Conservation (phyloP, 2,113 vertebrate genomes). For the Cyrtonyx montezumae region DNA sequence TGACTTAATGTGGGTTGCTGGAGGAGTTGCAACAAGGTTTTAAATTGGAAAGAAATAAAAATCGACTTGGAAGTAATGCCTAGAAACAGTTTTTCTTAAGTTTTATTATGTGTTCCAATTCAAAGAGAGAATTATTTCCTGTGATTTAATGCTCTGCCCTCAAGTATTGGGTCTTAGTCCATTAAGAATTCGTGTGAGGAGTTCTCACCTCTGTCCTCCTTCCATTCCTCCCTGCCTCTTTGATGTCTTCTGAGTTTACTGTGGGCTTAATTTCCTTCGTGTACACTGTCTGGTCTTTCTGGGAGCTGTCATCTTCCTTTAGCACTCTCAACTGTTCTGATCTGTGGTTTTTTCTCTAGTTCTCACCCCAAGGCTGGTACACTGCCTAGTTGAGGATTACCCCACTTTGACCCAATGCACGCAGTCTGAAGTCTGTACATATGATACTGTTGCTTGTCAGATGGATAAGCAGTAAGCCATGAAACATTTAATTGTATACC, state of each 20-base stretch:
- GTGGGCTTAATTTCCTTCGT: neutral
- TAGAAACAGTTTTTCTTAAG: neutral
- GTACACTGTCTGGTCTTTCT: neutral
- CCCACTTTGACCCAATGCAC: neutral
- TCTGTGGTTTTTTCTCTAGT: neutral
- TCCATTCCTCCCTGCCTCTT: neutral
- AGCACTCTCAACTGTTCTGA: neutral
- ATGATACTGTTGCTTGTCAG: neutral
- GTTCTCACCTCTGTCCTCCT: neutral
- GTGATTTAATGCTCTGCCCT: neutral
- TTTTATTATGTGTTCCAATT: neutral
- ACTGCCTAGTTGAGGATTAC: neutral
- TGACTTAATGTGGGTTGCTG: neutral
- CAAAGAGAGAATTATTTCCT: neutral
- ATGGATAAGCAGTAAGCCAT: neutral
- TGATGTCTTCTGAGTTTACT: neutral
- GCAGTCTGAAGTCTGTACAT: neutral
- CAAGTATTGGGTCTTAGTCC: neutral
- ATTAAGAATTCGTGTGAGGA: neutral
- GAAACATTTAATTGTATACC: neutral
- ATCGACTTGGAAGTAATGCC: neutral
- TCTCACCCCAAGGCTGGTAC: neutral
- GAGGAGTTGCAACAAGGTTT: neutral
- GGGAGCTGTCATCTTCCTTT: fast-evolving
- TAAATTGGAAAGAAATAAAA: neutral